Base-by-base conservation (phyloP, 2,888 invertebrate genomes). In the Sympetrum striolatum region DNA sequence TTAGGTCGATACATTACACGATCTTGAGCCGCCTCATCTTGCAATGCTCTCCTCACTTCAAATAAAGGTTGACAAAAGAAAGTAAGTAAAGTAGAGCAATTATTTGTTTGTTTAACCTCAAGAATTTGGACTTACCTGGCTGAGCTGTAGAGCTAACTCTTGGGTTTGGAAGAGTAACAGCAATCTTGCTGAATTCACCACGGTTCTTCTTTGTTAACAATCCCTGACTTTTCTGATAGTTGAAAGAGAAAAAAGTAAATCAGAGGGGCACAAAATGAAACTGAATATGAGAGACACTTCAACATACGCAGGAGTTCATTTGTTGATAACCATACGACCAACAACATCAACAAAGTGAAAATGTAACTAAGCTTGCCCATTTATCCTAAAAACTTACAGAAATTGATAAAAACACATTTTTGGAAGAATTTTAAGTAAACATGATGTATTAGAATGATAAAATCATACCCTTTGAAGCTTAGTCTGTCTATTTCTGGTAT, bases 101-200 rank as follows among this genome's bases (percentile, higher is more conserved):
- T 4, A 73, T 14, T 73, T 2, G 15, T 31, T 6, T 73, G 73
- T 1, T 8, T 0, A 0, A 31, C 14, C 3, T 10, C 5, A 73
- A 73, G 31, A 31, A 73, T 2, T 73, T 73, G 8, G 25, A 73
- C 60, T 31, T 39, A 86, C 86, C 86, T 60, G 18, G 86, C 18
- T 86, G 60, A 86, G 31, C 37, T n/a, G 58, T 37, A 60, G 86
- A 64, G 22, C 22, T 18, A 14, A 60, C 18, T 64, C 86, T 86
- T 58, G 60, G 86, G 31, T 86, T 60, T 6, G 86, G 86, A 37
- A 86, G 60, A 15, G 86, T 86, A 60, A 86, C 86, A 39, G 86
- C 86, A 86, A 86, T 86, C 37, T 86, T 86, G 53, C 86, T 86
- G 6, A 60, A 86, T 37, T 86, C 60, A 37, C 39, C 60, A n/a